Base-by-base conservation (phyloP, 2,113 vertebrate genomes). In the Peromyscus polionotus region DNA sequence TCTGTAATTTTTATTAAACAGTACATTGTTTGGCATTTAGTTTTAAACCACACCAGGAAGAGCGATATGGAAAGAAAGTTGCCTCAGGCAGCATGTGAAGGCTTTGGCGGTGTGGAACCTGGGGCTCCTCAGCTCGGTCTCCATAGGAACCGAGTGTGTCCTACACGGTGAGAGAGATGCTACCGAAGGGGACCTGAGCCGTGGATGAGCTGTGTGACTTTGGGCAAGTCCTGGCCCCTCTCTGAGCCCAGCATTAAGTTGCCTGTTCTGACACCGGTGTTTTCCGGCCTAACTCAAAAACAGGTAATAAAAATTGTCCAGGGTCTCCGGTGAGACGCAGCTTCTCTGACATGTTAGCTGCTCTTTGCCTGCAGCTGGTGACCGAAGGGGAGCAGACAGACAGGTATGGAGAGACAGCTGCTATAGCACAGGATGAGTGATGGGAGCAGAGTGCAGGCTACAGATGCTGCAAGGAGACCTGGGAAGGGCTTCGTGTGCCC, bases 41-140 rank as follows among this genome's bases (percentile, higher is more conserved):
- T 89, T 76, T 76, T 45, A 97, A 90, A 84, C 70, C 80, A 76
- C 39, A 84, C 19, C 88, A 80, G 1, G 90, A 83, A 83, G 57
- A 88, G 39, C 8, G 36, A 33, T 42, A 39, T 7, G 54, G 90
- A 81, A 80, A 86, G 67, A 76, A 59, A 0, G 8, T 73, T 12
- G 39, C 3, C 13, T 1, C 0, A 63, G 16, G 16, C 13, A 76
- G 57, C 16, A 4, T 42, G 36, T 39, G 13, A 39, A 96, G 77
- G 51, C 8, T 73, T 39, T 39, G 39, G 13, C 0, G 7, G 0
- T 48, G 68, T 83, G 20, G 80, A 68, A 20, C 54, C 31, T 45
- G 42, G 67, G 36, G 1, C n/a, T 33, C n/a, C 57, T 67, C 22
- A 22, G 48, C 22, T 13, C 11, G 12, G n/a, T 54, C 54, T 91